phyloP scores from a whole-genome alignment of 2,888 invertebrate species.

The Cephus pygmeus region DNA sequence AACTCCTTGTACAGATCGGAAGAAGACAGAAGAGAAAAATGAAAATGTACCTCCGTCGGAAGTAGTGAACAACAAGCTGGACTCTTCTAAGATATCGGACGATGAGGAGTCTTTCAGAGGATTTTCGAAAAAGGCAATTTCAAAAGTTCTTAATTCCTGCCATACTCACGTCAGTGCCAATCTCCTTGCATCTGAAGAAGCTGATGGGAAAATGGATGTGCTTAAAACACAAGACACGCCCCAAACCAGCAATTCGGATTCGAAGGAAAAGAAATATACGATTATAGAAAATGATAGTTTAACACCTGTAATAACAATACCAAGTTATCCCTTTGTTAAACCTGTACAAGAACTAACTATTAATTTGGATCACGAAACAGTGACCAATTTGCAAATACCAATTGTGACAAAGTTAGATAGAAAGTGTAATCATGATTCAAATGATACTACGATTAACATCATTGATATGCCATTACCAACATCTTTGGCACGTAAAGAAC shows the following conservation, averaged over 20 bases:
- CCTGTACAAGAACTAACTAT: constrained; percentile 7
- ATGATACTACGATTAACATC: constrained; percentile 39
- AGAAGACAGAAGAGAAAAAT: constrained; percentile 28
- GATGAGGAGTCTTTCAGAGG: constrained; percentile 67
- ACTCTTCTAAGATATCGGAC: constrained; percentile 66
- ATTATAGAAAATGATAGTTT: constrained; percentile 7
- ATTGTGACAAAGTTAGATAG: constrained; percentile 23
- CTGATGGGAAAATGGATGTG: constrained; percentile 28
- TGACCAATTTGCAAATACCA: constrained; percentile 16
- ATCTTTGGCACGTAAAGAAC: constrained; percentile 68
- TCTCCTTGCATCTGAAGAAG: constrained; percentile 42
- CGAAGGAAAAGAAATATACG: constrained; percentile 18
- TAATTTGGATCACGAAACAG: neutral
- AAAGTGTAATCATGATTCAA: constrained; percentile 38
- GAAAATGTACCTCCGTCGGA: constrained; percentile 23
- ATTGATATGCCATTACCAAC: constrained; percentile 53
- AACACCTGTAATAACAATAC: constrained; percentile 10
- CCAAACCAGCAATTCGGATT: constrained; percentile 17
- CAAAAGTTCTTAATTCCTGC: constrained; percentile 51
- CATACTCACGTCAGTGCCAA: constrained; percentile 47
- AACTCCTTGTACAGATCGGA: constrained; percentile 10
- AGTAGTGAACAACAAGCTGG: constrained; percentile 24
- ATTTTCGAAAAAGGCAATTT: constrained; percentile 61
- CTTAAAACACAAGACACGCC: constrained; percentile 24
- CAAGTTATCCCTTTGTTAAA: constrained; percentile 14